Conservation (phyloP, 1,140 invertebrate species). For the Maniola jurtina region DNA sequence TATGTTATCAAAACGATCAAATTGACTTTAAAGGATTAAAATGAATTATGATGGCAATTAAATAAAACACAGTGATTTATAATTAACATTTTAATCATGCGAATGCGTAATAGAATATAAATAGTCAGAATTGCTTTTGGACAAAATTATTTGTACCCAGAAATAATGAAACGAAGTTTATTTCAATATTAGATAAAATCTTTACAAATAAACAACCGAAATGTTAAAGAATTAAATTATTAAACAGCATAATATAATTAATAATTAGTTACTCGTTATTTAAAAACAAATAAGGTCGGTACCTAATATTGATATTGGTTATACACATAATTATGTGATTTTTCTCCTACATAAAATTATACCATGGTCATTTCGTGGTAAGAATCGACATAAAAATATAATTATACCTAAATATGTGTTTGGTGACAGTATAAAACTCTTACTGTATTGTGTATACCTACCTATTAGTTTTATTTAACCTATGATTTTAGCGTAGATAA, state of each 20-base stretch:
- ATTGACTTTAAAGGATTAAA: too few relatives aligned
- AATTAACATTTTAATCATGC: neutral
- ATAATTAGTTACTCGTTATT: too few relatives aligned
- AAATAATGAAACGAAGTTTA: too few relatives aligned
- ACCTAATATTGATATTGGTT: too few relatives aligned
- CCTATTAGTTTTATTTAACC: slow-evolving; percentile 19
- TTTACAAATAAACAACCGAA: too few relatives aligned
- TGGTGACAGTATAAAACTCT: slow-evolving; percentile 23
- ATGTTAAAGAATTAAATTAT: too few relatives aligned
- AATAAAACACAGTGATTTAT: neutral
- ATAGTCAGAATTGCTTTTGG: too few relatives aligned
- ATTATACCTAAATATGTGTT: slow-evolving; percentile 16
- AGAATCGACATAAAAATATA: slow-evolving; percentile 8
- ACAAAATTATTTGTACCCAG: too few relatives aligned
- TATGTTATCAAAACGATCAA: too few relatives aligned
- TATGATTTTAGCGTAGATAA: neutral
- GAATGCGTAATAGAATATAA: neutral
- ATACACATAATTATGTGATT: neutral
- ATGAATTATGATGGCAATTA: neutral
- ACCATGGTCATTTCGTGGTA: neutral
- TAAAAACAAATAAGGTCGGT: too few relatives aligned
- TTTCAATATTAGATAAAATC: too few relatives aligned
- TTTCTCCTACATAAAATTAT: neutral
- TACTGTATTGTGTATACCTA: slow-evolving; percentile 20
- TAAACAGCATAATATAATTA: too few relatives aligned